Evolutionary conservation across 1,140 invertebrate species (phyloP), one percentile per base, ranked within the genome.

Genomic region (Bombus sylvicola): DNA sequence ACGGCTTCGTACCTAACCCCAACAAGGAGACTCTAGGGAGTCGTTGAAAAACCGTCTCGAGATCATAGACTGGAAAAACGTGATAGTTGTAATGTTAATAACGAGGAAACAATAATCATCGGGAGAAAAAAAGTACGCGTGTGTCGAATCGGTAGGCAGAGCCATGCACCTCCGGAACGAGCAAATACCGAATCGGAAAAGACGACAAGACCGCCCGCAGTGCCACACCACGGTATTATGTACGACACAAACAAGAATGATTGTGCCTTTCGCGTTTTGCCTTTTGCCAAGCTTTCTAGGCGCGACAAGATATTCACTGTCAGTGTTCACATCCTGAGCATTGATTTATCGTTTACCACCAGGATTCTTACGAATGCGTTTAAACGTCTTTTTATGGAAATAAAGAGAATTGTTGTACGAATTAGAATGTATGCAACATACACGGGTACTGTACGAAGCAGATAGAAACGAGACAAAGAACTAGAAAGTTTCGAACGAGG

Each of bases 201-300:
- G 69, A 43, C 69, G 78, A n/a, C 53, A 22, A 66, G 84, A 73
- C 84, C 79, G 69, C 79, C 78, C 57, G 79, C 59, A 0, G 83
- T 18, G 84, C 3, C 9, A 25, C 59, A 18, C 31, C 37, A 25
- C 8, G 18, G 43, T 41, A 59, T 68, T 57, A 75, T 43, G 43
- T 41, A 81, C 43, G 37, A 43, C 31, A 80, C 39, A 13, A 80
- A 62, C 68, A 73, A 80, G 83, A 80, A 80, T 31, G 77, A 57
- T 73, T 12, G n/a, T 15, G 53, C 18, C 59, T 85, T 64, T 85
- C 83, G 76, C 77, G 31, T 53, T 25, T 41, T 28, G 37, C 5
- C 13, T 64, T 47, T 68, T 18, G 47, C 2, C 22, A 12, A 25
- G 64, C 10, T 66, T 53, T 83, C 81, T 64, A 28, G 34, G 41